Evolutionary conservation across 1,140 invertebrate species (phyloP), one percentile per base, ranked within the genome.

Genomic region (Eciton burchellii): DNA sequence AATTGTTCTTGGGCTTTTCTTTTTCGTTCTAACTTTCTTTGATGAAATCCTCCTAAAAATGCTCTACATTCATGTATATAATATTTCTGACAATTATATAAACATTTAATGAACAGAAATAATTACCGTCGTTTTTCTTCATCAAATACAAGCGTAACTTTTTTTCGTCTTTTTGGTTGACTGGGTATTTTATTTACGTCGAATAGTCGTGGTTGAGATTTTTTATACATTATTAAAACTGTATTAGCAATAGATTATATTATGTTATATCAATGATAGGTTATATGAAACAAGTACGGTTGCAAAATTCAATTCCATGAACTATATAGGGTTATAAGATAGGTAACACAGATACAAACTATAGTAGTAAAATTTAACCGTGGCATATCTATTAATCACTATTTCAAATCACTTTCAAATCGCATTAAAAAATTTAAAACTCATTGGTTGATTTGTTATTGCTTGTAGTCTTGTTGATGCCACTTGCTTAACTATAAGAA

Each of bases 1-100:
- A 97, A 91, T 88, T 97, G 94, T 86, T 96, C 95, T 89, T 96
- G 95, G 0, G 96, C 96, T 87, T 96, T 95, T 86, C 96, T 95
- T 83, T 96, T 95, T 73, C 97, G 94, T 90, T 97, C 95, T 21
- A 97, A 88, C 91, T 97, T 97, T 84, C 97, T 93, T 92, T 97
- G 97, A 56, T 95, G 96, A 93, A 97, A 97, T 6, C 97, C 97
- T 76, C 95, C 96, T 45, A 97, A 92, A 91, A 96, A 97, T 52
- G 97, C 96, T 92, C 96, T 96, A 82, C 9, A 85, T 85, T 60
- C 49, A 8, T 76, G 79, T 9, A 76, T 72, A 66, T 8, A 52
- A 76, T 62, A 9, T 21, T 54, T 26, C 6, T 76, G 24, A 59
- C 3, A 19, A 54, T 5, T 52, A 65, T 11, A 56, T 12, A 35